Evolutionary conservation across 2,113 vertebrate species (phyloP).

Genomic region (Anser brachyrhynchus): DNA sequence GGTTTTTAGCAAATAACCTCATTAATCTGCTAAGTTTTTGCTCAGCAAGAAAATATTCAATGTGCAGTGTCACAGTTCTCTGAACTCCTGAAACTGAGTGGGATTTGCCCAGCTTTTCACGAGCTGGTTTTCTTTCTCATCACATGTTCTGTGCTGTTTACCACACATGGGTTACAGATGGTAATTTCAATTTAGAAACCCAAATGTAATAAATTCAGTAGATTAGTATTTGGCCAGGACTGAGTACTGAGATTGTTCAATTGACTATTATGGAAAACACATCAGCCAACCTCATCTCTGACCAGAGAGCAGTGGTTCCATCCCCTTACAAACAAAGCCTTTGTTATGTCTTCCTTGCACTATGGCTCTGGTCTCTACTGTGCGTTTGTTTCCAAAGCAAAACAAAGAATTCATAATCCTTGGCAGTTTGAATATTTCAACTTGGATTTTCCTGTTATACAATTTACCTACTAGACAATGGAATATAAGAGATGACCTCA

Average conservation of each 20-base stretch:
- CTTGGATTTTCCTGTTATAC: slow-evolving; percentile 38
- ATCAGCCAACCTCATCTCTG: slow-evolving; percentile 71
- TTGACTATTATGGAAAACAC: slow-evolving; percentile 72
- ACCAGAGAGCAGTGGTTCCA: slow-evolving; percentile 59
- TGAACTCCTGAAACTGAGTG: background rate
- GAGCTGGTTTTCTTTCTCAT: background rate
- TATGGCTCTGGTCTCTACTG: slow-evolving; percentile 43
- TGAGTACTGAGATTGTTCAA: slow-evolving; percentile 61
- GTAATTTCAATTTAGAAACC: slow-evolving; percentile 70
- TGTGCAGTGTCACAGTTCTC: background rate
- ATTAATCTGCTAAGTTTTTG: background rate
- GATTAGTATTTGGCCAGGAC: slow-evolving; percentile 68
- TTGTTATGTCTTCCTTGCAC: slow-evolving; percentile 58
- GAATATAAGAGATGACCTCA: slow-evolving; percentile 18
- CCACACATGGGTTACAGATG: slow-evolving; percentile 53
- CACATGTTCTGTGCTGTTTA: slow-evolving; percentile 52
- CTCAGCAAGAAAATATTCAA: background rate
- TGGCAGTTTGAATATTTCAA: slow-evolving; percentile 46
- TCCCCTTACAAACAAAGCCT: slow-evolving; percentile 69
- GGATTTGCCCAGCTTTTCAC: background rate
- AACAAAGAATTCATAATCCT: slow-evolving; percentile 53
- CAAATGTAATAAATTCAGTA: slow-evolving; percentile 75
- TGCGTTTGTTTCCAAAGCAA: slow-evolving; percentile 72
- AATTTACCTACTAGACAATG: background rate
- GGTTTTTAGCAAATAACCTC: slow-evolving; percentile 35